These are phyloP conservation scores for Capromys pilorides DNA, from an alignment of 2,797 vertebrate genomes.

Conservation along the genomic window DNA sequence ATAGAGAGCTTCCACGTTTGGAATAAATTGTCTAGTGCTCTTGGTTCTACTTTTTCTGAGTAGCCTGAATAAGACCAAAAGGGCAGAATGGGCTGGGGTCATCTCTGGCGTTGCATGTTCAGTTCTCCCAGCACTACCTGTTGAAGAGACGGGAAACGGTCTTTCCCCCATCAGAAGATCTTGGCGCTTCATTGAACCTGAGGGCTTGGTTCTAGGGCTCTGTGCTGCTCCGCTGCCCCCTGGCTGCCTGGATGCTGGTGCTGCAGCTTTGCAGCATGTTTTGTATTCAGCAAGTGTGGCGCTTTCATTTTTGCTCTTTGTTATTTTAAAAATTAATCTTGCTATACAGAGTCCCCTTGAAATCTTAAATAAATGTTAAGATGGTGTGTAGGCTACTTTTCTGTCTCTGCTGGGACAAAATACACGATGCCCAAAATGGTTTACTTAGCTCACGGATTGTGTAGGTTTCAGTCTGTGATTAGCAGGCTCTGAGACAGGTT, in stretches of 20 bases:
- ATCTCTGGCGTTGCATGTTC: not conserved
- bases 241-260: not conserved
- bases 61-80: too few relatives aligned
- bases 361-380: not conserved
- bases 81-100: not conserved
- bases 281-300: not conserved
- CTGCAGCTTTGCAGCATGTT: not conserved
- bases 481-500: too few relatives aligned
- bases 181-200: not conserved
- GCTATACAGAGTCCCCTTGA: not conserved
- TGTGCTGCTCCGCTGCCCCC: not conserved
- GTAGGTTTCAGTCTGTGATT: too few relatives aligned
- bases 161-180: too few relatives aligned
- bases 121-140: not conserved
- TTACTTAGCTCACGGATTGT: too few relatives aligned
- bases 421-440: too few relatives aligned
- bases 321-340: not conserved
- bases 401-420: too few relatives aligned
- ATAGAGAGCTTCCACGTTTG: not conserved
- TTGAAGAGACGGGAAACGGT: not conserved
- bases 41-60: too few relatives aligned
- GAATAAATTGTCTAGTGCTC: too few relatives aligned
- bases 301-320: not conserved
- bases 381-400: not conserved
- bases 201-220: not conserved